Conservation (phyloP, 2,797 vertebrate genomes). For the Sorex maritimensis region DNA sequence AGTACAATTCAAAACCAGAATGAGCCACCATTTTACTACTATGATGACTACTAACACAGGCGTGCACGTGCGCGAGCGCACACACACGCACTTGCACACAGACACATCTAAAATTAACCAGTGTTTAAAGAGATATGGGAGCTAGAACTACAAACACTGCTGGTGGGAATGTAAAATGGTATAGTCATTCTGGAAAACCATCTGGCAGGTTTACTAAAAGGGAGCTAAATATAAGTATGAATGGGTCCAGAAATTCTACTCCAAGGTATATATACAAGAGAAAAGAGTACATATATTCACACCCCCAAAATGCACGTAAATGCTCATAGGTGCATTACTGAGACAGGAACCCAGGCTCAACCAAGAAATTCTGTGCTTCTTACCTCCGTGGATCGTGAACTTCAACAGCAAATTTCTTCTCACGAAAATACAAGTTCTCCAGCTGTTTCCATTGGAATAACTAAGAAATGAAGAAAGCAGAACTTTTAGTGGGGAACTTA, state of each 20-base stretch:
- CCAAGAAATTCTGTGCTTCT: constrained; percentile 65
- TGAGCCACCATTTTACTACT: not conserved
- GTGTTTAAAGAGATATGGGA: not conserved
- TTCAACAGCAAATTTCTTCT: constrained; percentile 99
- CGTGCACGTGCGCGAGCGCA: not conserved
- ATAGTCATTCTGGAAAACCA: not conserved
- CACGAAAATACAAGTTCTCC: constrained; percentile 98
- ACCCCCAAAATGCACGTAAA: not conserved
- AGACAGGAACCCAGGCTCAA: not conserved
- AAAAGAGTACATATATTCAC: not conserved
- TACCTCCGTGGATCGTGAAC: constrained; percentile 97
- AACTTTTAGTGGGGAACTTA: not conserved
- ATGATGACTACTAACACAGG: not conserved
- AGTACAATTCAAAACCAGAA: constrained; percentile 26
- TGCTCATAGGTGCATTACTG: not conserved
- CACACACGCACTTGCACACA: not conserved
- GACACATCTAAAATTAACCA: constrained; percentile 3
- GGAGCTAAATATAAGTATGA: not conserved
- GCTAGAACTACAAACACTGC: not conserved
- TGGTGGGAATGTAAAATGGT: not conserved
- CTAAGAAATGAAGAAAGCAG: constrained; percentile 87
- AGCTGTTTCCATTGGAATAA: constrained; percentile 98
- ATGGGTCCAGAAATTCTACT: not conserved
- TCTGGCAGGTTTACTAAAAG: not conserved
- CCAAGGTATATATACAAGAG: not conserved